Conservation (phyloP, 2,888 invertebrate genomes). For the Lepidocyrtinus sp. region DNA sequence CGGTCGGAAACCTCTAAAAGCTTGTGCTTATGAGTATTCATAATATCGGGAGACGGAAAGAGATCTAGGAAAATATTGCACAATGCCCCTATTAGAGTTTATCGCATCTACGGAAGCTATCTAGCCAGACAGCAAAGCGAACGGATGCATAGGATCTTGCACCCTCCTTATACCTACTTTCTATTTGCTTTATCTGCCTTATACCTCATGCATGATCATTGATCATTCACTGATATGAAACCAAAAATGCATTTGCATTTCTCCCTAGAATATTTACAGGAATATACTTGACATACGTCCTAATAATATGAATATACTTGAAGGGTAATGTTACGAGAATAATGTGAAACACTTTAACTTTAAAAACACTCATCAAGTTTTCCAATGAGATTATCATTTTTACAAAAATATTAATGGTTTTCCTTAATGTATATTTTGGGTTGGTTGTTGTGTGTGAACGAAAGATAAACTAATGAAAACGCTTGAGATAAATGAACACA, state of each 20-base stretch:
- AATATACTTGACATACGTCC: background rate
- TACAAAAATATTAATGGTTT: background rate
- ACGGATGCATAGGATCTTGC: background rate
- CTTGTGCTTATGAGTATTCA: background rate
- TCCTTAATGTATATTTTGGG: background rate
- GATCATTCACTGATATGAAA: too few relatives aligned
- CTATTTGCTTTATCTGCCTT: background rate
- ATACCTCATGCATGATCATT: background rate
- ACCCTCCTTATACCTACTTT: background rate
- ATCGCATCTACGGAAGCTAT: background rate
- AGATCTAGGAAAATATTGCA: background rate
- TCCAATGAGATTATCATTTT: background rate
- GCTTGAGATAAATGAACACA: background rate
- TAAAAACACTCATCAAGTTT: background rate
- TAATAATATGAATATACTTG: background rate
- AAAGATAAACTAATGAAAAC: slow-evolving; percentile 20
- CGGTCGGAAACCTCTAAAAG: background rate
- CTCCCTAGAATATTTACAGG: background rate
- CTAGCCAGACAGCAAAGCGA: background rate
- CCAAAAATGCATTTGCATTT: background rate
- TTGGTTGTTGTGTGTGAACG: background rate
- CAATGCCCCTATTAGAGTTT: background rate
- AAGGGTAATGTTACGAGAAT: too few relatives aligned
- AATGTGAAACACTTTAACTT: too few relatives aligned
- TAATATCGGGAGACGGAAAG: background rate